Percentiles rank a stretch among this genome's conserved stretches.
Evolutionary conservation across 2,797 vertebrate species (phyloP).

Genomic region (Sebastes nivosus): DNA sequence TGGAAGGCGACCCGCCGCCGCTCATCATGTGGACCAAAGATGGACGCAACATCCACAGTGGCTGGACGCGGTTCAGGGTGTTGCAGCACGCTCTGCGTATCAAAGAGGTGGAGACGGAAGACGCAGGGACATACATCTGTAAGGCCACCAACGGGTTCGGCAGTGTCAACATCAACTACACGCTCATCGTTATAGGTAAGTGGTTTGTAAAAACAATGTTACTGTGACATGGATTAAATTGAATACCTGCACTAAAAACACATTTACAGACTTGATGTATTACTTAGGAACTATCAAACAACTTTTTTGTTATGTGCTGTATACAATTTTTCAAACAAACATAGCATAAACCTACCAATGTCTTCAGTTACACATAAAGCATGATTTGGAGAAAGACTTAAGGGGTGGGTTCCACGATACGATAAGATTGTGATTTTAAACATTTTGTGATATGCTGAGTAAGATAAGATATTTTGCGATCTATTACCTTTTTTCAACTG

Average conservation of each 20-base stretch:
- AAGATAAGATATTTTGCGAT: no score
- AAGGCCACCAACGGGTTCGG: conserved; percentile 98
- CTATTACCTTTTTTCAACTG: no score
- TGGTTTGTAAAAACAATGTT: no score
- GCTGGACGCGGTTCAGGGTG: conserved; percentile 93
- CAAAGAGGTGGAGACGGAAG: conserved; percentile 92
- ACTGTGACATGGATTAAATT: no score
- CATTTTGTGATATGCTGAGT: no score
- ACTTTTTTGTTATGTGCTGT: no score
- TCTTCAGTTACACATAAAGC: not conserved
- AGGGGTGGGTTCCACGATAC: no score
- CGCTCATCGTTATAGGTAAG: conserved; percentile 95
- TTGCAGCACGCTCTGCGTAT: conserved; percentile 91
- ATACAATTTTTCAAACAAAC: not conserved
- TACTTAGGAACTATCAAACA: not conserved
- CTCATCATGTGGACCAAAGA: conserved; percentile 89
- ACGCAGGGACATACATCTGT: conserved; percentile 93
- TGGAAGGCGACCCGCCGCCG: conserved; percentile 84
- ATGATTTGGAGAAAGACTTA: not conserved
- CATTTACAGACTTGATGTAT: not conserved
- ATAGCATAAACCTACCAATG: accelerated
- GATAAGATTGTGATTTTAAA: no score
- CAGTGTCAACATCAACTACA: conserved; percentile 96
- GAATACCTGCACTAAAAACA: not conserved
- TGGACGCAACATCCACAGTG: conserved; percentile 90